A percentile compares a stretch with the other conserved stretches of the same genome.
Evolutionary conservation across 2,888 invertebrate genomes (phyloP).

Genomic region (Dichetophora obliterata): DNA sequence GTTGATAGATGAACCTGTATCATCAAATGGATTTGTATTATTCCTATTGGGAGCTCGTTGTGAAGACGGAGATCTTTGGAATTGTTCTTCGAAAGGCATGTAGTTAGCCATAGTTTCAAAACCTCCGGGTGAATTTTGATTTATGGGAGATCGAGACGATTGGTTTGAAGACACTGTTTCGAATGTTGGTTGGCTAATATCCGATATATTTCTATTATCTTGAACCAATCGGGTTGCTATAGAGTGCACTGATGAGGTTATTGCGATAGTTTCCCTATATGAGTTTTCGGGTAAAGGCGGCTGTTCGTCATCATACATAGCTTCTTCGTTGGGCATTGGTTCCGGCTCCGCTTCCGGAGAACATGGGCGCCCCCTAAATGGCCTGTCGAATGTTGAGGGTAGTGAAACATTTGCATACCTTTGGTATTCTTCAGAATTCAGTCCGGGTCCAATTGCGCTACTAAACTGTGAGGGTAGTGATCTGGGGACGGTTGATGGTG

Average conservation of each 20-base stretch:
- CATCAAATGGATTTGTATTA: background rate
- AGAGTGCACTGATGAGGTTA: constrained; percentile 30
- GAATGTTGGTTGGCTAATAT: background rate
- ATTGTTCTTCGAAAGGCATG: constrained; percentile 43
- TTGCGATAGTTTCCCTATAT: constrained; percentile 1
- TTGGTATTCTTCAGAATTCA: background rate
- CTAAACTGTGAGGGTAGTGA: too few relatives aligned
- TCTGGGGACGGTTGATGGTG: too few relatives aligned
- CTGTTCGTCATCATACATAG: background rate
- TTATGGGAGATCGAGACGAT: background rate
- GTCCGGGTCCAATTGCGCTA: background rate
- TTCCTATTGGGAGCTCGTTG: background rate
- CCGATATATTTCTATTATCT: background rate
- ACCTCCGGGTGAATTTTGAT: constrained; percentile 3
- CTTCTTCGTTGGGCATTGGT: background rate
- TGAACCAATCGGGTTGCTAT: background rate
- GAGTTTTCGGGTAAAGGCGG: constrained; percentile 4
- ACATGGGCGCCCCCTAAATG: background rate
- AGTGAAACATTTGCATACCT: constrained; percentile 10
- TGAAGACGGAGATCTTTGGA: constrained; percentile 13
- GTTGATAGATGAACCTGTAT: background rate
- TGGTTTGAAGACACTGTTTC: background rate
- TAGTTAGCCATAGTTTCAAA: constrained; percentile 45
- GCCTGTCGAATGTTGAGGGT: background rate
- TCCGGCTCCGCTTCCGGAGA: too few relatives aligned